phyloP scores from a whole-genome alignment of 2,888 invertebrate genomes.

The Hyppa rectilinea region DNA sequence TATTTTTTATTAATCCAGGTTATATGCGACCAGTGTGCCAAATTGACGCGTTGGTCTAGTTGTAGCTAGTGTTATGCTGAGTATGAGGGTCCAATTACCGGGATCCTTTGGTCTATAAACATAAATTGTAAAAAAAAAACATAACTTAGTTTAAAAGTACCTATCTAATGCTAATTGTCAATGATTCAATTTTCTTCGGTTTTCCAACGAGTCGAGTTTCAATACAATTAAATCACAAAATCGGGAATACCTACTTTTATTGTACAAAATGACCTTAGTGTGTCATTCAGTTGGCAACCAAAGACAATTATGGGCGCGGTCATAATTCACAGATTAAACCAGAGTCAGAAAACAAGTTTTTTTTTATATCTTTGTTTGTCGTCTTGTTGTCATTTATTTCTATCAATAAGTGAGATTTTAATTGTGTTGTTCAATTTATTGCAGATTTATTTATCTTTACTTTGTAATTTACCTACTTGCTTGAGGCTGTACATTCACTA shows the following conservation, averaged over 20 bases:
- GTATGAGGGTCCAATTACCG: too few relatives aligned
- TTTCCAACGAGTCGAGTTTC: slow-evolving; percentile 1
- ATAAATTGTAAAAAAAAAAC: too few relatives aligned
- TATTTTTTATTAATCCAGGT: too few relatives aligned
- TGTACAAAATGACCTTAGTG: slow-evolving; percentile 46
- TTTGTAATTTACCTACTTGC: slow-evolving; percentile 35
- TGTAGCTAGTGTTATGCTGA: too few relatives aligned
- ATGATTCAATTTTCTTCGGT: background rate
- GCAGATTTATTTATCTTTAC: slow-evolving; percentile 58
- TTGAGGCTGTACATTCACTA: slow-evolving; percentile 17
- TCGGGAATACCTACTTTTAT: slow-evolving; percentile 35
- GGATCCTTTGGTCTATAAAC: too few relatives aligned
- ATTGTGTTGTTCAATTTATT: slow-evolving; percentile 63
- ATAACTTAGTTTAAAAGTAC: background rate
- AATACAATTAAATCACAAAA: slow-evolving; percentile 36
- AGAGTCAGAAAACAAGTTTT: slow-evolving; percentile 70
- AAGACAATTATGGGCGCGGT: slow-evolving; percentile 53
- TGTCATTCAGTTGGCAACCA: slow-evolving; percentile 48
- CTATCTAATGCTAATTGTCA: background rate
- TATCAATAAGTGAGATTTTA: slow-evolving; percentile 65
- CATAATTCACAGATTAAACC: slow-evolving; percentile 63
- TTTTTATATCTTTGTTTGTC: slow-evolving; percentile 72
- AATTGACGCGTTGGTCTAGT: too few relatives aligned
- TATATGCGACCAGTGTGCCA: too few relatives aligned
- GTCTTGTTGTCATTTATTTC: slow-evolving; percentile 68